A percentile compares a stretch with the other conserved stretches of the same genome.
phyloP scores from a whole-genome alignment of 2,113 vertebrate species.

The Microcebus griseorufus region DNA sequence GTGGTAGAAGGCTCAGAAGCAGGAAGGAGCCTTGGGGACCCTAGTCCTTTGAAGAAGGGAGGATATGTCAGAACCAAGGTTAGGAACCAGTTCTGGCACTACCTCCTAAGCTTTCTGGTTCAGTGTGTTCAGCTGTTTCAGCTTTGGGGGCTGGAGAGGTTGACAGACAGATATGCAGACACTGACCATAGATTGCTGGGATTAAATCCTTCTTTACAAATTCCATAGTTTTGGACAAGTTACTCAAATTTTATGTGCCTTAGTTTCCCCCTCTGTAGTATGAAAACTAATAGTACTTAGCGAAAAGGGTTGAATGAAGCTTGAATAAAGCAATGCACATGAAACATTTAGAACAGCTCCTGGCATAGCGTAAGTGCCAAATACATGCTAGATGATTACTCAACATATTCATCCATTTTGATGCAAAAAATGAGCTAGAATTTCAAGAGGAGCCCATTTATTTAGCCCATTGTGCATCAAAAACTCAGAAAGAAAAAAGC shows the following conservation, averaged over 20 bases:
- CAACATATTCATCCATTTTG: neutral
- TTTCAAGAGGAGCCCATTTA: slow-evolving; percentile 35
- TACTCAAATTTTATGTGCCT: neutral
- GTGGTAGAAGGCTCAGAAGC: neutral
- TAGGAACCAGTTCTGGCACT: neutral
- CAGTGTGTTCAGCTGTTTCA: neutral
- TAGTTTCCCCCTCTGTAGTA: neutral
- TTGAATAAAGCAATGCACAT: neutral
- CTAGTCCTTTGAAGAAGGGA: neutral
- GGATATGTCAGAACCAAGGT: neutral
- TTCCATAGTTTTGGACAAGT: neutral
- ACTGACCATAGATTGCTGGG: neutral
- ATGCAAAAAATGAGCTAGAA: neutral
- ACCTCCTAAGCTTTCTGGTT: neutral
- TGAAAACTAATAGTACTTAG: neutral
- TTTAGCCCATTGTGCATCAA: neutral
- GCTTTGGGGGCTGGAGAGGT: neutral
- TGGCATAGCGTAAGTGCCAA: neutral
- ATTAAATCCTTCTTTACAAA: neutral
- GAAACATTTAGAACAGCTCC: neutral
- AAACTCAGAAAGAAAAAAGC: neutral
- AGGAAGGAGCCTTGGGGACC: neutral
- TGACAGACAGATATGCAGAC: neutral
- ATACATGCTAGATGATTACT: neutral
- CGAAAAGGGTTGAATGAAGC: neutral